phyloP scores from a whole-genome alignment of 2,888 invertebrate genomes.

The Thymelicus sylvestris region DNA sequence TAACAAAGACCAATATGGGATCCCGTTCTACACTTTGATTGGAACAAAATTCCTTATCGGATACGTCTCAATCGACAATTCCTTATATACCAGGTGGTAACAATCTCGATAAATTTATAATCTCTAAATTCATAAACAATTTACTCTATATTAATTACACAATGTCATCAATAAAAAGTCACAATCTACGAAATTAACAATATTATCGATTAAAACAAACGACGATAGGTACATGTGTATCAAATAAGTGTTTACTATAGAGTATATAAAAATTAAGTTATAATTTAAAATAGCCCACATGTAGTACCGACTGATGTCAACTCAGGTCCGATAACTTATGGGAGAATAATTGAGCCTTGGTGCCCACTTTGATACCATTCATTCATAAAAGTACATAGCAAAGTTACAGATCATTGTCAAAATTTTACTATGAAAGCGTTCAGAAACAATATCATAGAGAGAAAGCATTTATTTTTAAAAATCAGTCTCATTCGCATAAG shows the following conservation, averaged over 20 bases:
- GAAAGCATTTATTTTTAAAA: slow-evolving; percentile 79
- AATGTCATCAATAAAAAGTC: slow-evolving; percentile 78
- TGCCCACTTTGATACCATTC: slow-evolving; percentile 33
- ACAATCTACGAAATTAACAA: slow-evolving; percentile 71
- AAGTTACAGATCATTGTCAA: slow-evolving; percentile 49
- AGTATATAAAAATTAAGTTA: slow-evolving; percentile 60
- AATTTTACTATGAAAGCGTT: slow-evolving; percentile 58
- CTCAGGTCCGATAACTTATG: slow-evolving; percentile 21
- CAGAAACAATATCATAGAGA: slow-evolving; percentile 68
- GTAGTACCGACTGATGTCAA: slow-evolving; percentile 25
- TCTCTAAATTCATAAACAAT: slow-evolving; percentile 79
- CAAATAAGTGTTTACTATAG: slow-evolving; percentile 57
- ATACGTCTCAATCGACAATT: slow-evolving; percentile 62
- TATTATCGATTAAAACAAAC: slow-evolving; percentile 62
- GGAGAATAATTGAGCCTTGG: slow-evolving; percentile 34
- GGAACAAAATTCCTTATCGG: slow-evolving; percentile 60
- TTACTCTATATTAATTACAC: slow-evolving; percentile 74
- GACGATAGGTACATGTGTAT: slow-evolving; percentile 64
- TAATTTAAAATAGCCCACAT: slow-evolving; percentile 32
- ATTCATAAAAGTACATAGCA: slow-evolving; percentile 44
- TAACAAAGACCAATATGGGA: slow-evolving; percentile 72
- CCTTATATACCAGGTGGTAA: slow-evolving; percentile 78
- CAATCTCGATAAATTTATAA: slow-evolving; percentile 79
- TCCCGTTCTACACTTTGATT: slow-evolving; percentile 58
- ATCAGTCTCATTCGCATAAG: slow-evolving; percentile 85